Base-by-base conservation (phyloP, 2,797 vertebrate species). In the Cygnus olor region DNA sequence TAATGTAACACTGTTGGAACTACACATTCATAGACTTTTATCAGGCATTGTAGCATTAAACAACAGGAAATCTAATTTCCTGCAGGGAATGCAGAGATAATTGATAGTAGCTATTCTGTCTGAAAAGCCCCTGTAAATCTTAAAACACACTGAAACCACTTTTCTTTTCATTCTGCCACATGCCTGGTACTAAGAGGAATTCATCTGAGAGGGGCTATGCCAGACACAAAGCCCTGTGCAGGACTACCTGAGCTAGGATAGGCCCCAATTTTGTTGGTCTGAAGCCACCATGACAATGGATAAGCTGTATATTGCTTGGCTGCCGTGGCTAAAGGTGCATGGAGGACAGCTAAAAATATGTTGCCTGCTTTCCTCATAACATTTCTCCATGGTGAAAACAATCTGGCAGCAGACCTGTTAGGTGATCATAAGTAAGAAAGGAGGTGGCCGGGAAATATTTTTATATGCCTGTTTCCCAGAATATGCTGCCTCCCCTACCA, bases 1-100 rank as follows among this genome's bases (percentile, higher is more conserved):
- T 90, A 85, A 32, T 85, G 47, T 44, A 71, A 44, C 68, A 21
- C 21, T 70, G 14, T 30, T 89, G 79, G n/a, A 77, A 66, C 61
- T 82, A 34, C 40, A 65, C n/a, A 83, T 85, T 51, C 72, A 83
- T 42, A 68, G 85, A 42, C 51, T 89, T 74, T 32, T 68, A 56
- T 82, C 84, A 92, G 71, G 61, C 66, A 74, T 2, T 82, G 71
- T 74, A 53, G 64, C 53, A 49, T 73, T 95, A 77, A 93, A 81
- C 66, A 84, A 66, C 45, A 36, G 78, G 78, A 73, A 80, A 85
- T 89, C 40, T 92, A 38, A 92, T 93, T 94, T 97, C 60, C 88
- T 93, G 57, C 57, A 61, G 81, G 44, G 53, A 94, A 36, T 77
- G 61, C 69, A 90, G 60, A 90, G 61, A 42, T 88, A 83, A 90